Evolutionary conservation across 1,140 invertebrate species (phyloP).

Genomic region (Tenebrio molitor): DNA sequence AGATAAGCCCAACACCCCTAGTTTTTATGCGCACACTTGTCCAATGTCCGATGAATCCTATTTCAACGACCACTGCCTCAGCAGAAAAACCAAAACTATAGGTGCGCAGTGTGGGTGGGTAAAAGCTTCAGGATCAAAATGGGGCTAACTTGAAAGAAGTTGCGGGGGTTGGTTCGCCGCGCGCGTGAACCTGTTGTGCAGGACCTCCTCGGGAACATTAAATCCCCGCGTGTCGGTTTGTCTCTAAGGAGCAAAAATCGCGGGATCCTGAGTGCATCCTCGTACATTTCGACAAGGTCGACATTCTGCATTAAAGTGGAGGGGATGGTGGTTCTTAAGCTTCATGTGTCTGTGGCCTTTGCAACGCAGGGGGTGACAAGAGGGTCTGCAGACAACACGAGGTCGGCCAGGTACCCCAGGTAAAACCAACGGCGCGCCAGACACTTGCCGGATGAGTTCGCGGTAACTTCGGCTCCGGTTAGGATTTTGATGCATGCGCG

Average conservation of each 20-base stretch:
- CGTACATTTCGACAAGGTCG: slow-evolving; percentile 31
- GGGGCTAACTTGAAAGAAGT: no score
- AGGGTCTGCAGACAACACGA: slow-evolving; percentile 52
- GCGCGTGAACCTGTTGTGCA: not conserved
- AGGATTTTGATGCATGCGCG: slow-evolving; percentile 38
- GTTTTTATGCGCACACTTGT: no score
- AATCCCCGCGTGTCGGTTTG: not conserved
- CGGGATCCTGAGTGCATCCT: slow-evolving; percentile 39
- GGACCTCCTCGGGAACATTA: not conserved
- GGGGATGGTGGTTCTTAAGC: slow-evolving; percentile 24
- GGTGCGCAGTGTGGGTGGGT: no score
- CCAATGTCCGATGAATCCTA: no score
- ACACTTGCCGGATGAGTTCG: slow-evolving; percentile 55
- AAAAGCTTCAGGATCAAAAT: no score
- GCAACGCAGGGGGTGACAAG: slow-evolving; percentile 49
- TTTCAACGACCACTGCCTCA: no score
- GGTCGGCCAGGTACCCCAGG: slow-evolving; percentile 54
- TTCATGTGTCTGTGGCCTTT: slow-evolving; percentile 50
- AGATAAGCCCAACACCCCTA: slow-evolving; percentile 42
- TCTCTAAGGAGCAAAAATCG: slow-evolving; percentile 34
- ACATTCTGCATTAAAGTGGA: slow-evolving; percentile 28
- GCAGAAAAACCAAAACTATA: no score
- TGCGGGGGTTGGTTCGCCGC: no score
- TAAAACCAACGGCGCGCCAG: slow-evolving; percentile 51
- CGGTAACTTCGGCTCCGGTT: slow-evolving; percentile 51